A percentile compares a stretch with the other conserved stretches of the same genome.
These are phyloP conservation scores for Macrostomum lignano DNA, from an alignment of 1,140 invertebrate genomes.

Conservation along the genomic window DNA sequence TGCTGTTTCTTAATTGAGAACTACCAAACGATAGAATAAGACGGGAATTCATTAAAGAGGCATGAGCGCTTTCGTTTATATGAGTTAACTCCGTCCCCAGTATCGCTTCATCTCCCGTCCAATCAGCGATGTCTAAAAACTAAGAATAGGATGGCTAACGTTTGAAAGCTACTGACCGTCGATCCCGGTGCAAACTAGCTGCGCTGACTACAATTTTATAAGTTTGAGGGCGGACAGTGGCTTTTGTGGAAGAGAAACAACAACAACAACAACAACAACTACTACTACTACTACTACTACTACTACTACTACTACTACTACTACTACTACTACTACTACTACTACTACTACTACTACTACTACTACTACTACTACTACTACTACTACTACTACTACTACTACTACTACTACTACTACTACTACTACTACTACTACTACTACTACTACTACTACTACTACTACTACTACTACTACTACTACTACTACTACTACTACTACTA, in stretches of 20 bases:
- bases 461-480: slow-evolving; percentile 6
- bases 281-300: slow-evolving; percentile 9
- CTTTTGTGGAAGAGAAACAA: slow-evolving; percentile 9
- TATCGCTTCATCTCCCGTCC: too few relatives aligned
- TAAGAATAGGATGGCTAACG: too few relatives aligned
- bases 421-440: slow-evolving; percentile 5
- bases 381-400: slow-evolving; percentile 1
- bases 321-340: slow-evolving; percentile 8
- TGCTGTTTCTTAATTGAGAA: too few relatives aligned
- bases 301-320: slow-evolving; percentile 10
- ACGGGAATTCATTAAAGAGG: too few relatives aligned
- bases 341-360: slow-evolving; percentile 8
- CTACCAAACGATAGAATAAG: too few relatives aligned
- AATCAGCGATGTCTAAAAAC: too few relatives aligned
- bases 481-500: slow-evolving; percentile 2
- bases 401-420: not conserved
- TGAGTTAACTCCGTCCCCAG: too few relatives aligned
- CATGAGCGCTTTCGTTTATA: too few relatives aligned
- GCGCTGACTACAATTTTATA: not conserved
- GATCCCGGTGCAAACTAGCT: slow-evolving; percentile 7
- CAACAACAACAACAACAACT: slow-evolving; percentile 9
- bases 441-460: slow-evolving; percentile 7
- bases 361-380: slow-evolving; percentile 5
- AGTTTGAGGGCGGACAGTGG: too few relatives aligned
- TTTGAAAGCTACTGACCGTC: too few relatives aligned